Conservation (phyloP, 2,888 invertebrate species). For the Polydrusus cervinus region DNA sequence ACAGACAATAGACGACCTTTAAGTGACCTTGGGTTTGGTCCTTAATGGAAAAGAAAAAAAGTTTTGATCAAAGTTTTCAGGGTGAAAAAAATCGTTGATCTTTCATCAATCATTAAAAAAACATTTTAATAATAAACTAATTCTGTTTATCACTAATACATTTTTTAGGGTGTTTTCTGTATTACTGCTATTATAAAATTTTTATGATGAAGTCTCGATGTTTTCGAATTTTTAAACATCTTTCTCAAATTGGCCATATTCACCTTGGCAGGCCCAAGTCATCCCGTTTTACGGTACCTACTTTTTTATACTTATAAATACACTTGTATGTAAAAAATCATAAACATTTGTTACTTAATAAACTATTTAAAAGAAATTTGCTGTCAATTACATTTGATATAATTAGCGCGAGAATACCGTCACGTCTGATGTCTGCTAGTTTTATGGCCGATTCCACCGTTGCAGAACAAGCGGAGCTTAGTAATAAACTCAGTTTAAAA, state of each 20-base stretch:
- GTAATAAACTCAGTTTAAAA: too few species aligned
- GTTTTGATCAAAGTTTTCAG: neutral
- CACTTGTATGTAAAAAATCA: too few species aligned
- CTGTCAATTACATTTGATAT: too few species aligned
- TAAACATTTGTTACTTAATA: too few species aligned
- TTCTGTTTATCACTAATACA: neutral
- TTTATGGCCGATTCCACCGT: too few species aligned
- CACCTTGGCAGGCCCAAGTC: neutral
- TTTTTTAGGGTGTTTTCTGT: neutral
- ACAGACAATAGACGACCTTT: neutral
- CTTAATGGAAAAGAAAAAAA: neutral
- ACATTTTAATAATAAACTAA: neutral
- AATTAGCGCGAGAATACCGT: too few species aligned
- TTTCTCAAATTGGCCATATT: constrained; percentile 1
- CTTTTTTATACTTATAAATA: too few species aligned
- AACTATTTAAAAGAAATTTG: too few species aligned
- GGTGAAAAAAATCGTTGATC: neutral
- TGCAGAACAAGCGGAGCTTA: too few species aligned
- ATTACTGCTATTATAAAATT: neutral
- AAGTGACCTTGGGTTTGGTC: neutral
- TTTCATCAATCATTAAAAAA: neutral
- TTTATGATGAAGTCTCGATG: constrained; percentile 1
- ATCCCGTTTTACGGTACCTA: neutral
- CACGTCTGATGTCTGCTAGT: too few species aligned
- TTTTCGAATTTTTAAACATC: neutral